Evolutionary conservation across 2,888 invertebrate species (phyloP).

Genomic region (Aethes cnicana): DNA sequence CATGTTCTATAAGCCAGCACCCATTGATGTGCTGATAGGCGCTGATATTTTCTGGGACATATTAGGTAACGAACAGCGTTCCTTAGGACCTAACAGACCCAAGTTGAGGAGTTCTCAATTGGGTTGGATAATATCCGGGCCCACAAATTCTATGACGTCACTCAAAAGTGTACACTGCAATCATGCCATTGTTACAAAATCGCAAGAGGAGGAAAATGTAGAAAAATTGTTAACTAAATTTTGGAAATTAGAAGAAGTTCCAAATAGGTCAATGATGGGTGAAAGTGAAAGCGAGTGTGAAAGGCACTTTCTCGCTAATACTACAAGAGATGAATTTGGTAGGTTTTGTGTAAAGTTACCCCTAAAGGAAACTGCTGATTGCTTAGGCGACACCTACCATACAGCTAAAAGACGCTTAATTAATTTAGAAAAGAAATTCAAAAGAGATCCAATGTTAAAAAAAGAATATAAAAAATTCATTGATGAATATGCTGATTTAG

Average conservation of each 20-base stretch:
- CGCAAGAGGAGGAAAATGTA: conserved; percentile 7
- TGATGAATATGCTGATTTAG: conserved; percentile 33
- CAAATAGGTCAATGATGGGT: conserved; percentile 24
- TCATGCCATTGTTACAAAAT: conserved; percentile 11
- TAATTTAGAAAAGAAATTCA: conserved; percentile 35
- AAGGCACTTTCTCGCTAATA: conserved; percentile 34
- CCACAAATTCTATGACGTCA: conserved; percentile 23
- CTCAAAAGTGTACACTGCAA: conserved; percentile 19
- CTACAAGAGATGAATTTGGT: conserved; percentile 23
- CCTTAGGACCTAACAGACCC: conserved; percentile 34
- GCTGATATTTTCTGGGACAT: conserved; percentile 38
- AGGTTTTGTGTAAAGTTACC: conserved; percentile 36
- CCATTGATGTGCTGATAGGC: conserved; percentile 32
- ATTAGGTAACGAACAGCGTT: conserved; percentile 33
- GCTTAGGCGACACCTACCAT: conserved; percentile 35
- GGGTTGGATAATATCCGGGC: conserved; percentile 41
- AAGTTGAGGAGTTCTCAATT: conserved; percentile 33
- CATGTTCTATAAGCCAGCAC: conserved; percentile 25
- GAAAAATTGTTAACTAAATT: conserved; percentile 33
- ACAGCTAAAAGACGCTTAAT: conserved; percentile 36
- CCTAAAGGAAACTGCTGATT: conserved; percentile 30
- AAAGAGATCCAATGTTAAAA: conserved; percentile 27
- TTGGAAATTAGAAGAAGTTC: conserved; percentile 39
- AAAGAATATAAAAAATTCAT: conserved; percentile 34
- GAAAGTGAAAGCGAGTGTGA: conserved; percentile 34